These are phyloP conservation scores for Alligator sinensis DNA, from an alignment of 2,113 vertebrate species.

Conservation along the genomic window DNA sequence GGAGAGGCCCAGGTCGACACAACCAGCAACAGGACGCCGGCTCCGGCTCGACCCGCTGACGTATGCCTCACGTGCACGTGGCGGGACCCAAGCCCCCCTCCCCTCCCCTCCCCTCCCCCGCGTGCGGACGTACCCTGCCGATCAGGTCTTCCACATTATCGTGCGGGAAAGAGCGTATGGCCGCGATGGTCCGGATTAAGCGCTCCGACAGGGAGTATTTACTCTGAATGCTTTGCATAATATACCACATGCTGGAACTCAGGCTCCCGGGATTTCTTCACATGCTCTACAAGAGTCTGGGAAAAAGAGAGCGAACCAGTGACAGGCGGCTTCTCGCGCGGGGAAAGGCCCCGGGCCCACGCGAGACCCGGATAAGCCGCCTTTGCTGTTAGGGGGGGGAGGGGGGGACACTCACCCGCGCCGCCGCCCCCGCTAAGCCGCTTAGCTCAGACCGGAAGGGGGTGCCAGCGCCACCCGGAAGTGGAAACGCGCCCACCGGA, in stretches of 20 bases:
- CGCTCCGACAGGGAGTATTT: constrained; percentile 96
- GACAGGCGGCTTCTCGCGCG: neutral
- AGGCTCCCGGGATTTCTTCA: constrained; percentile 30
- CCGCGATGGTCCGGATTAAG: constrained; percentile 95
- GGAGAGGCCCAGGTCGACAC: neutral
- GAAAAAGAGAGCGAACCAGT: constrained; percentile 14
- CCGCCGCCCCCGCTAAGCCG: neutral
- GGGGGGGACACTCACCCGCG: neutral
- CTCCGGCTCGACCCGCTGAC: too few relatives aligned
- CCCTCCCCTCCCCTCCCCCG: neutral
- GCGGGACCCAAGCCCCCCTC: neutral
- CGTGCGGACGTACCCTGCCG: constrained; percentile 83
- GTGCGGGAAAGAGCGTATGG: constrained; percentile 94
- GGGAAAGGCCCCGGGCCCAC: too few relatives aligned
- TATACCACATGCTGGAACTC: constrained; percentile 85
- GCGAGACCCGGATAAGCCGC: neutral
- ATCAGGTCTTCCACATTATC: constrained; percentile 97
- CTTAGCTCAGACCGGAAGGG: neutral
- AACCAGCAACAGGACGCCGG: neutral
- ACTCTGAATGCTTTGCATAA: constrained; percentile 97
- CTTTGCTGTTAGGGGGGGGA: too few relatives aligned
- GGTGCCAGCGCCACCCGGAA: neutral
- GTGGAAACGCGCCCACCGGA: neutral
- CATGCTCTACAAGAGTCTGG: constrained; percentile 73
- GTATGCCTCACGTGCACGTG: too few relatives aligned